These are phyloP conservation scores for Dryobotodes eremita DNA, from an alignment of 2,888 invertebrate species.

Conservation along the genomic window DNA sequence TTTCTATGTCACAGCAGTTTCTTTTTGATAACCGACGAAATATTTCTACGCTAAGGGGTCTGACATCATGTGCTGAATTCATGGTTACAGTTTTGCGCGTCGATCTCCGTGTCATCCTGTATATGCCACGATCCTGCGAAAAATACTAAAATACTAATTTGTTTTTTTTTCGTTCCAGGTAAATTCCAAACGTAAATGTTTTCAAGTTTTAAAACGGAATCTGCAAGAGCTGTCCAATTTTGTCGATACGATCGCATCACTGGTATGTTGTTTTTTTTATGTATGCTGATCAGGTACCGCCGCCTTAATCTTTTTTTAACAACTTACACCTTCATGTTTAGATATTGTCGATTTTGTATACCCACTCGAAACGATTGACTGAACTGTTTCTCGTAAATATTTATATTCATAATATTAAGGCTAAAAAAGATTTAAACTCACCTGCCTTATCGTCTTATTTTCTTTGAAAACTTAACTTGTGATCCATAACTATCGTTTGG, in stretches of 20 bases:
- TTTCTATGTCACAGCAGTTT: too few species aligned
- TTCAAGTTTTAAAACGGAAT: constrained; percentile 42
- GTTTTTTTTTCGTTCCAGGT: constrained; percentile 44
- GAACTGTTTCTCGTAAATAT: constrained; percentile 76
- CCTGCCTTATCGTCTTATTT: constrained; percentile 5
- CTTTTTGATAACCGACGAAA: too few species aligned
- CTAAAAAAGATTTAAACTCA: constrained; percentile 14
- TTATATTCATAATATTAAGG: constrained; percentile 61
- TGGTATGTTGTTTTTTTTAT: constrained; percentile 44
- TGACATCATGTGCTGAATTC: too few species aligned
- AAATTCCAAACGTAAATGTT: constrained; percentile 13
- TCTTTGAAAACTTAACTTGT: neutral
- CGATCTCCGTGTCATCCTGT: too few species aligned
- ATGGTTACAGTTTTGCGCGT: too few species aligned
- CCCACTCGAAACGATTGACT: constrained; percentile 70
- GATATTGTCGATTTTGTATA: constrained; percentile 76
- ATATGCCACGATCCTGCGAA: neutral
- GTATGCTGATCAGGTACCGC: constrained; percentile 70
- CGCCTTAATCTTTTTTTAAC: constrained; percentile 62
- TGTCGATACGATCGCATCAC: constrained; percentile 42
- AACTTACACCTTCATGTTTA: constrained; percentile 74
- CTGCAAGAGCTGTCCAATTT: constrained; percentile 42
- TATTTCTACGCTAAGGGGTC: too few species aligned
- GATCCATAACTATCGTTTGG: neutral
- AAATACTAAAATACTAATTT: constrained; percentile 3